phyloP scores from a whole-genome alignment of 2,797 vertebrate species.

The Sebastiscus tertius region DNA sequence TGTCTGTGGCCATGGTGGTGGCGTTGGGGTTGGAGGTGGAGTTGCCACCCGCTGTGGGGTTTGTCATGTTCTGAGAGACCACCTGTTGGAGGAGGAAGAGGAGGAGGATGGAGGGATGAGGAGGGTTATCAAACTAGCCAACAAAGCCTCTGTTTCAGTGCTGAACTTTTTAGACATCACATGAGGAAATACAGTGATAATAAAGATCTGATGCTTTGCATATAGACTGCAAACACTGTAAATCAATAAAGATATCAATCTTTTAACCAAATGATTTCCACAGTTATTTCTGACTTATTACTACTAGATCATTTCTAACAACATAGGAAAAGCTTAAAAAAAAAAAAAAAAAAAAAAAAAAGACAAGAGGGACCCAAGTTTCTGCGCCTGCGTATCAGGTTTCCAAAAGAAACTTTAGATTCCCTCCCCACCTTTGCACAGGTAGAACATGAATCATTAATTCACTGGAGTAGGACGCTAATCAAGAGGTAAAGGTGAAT shows the following conservation, averaged over 20 bases:
- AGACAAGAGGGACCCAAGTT: constrained; percentile 11
- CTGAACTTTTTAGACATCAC: background rate
- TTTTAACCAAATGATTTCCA: background rate
- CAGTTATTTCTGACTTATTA: background rate
- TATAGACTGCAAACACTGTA: background rate
- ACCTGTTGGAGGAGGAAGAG: constrained; percentile 53
- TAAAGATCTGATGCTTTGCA: background rate
- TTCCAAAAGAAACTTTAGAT: constrained; percentile 79
- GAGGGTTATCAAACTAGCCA: background rate
- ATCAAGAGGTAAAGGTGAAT: constrained; percentile 2
- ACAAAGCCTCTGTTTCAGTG: background rate
- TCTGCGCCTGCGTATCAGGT: constrained; percentile 56
- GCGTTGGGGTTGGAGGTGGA: constrained; percentile 57
- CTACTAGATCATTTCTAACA: background rate
- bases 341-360: background rate
- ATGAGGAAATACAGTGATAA: background rate
- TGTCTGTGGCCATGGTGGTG: constrained; percentile 57
- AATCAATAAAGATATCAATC: background rate
- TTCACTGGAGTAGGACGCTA: constrained; percentile 3
- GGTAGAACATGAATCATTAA: constrained; percentile 75
- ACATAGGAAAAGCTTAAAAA: background rate
- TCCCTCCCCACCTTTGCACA: constrained; percentile 42
- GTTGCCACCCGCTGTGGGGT: constrained; percentile 37
- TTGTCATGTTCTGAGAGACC: constrained; percentile 52
- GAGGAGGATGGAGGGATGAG: background rate